Conservation (phyloP, 92 coral and sea anemone genomes). For the Palythoa caribaeorum region DNA sequence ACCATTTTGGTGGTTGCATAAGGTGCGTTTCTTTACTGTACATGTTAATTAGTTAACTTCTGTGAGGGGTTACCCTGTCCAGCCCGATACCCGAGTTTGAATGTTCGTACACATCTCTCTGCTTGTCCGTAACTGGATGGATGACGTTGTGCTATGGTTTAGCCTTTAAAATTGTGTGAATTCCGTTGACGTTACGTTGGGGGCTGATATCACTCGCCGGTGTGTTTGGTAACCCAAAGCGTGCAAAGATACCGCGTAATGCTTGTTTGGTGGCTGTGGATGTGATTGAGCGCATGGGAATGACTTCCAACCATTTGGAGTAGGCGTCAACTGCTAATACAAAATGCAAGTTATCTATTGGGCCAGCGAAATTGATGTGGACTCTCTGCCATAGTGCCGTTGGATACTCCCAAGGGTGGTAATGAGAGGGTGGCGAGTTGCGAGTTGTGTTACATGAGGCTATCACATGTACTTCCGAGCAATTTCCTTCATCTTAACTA, state of each 20-base stretch:
- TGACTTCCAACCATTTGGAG: conserved; percentile 4
- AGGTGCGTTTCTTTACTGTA: not conserved
- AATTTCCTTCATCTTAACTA: conserved; percentile 51
- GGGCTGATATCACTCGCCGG: not conserved
- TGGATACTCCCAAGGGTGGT: too few species aligned
- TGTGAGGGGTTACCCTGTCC: not conserved
- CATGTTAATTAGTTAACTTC: not conserved
- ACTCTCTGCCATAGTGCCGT: too few species aligned
- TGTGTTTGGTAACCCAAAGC: too few species aligned
- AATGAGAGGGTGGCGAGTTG: too few species aligned
- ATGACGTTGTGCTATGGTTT: not conserved
- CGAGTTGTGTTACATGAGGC: not conserved
- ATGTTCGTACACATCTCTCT: too few species aligned
- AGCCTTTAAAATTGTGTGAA: too few species aligned
- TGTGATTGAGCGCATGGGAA: not conserved
- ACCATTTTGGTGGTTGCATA: not conserved
- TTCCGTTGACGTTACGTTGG: not conserved
- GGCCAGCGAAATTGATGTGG: too few species aligned
- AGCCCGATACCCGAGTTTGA: not conserved
- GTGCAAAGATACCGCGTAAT: too few species aligned
- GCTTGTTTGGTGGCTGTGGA: too few species aligned
- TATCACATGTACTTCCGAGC: conserved; percentile 7
- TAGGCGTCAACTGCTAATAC: not conserved
- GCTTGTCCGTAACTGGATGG: not conserved
- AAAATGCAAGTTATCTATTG: too few species aligned